These are phyloP conservation scores for Phodopus roborovskii DNA, from an alignment of 2,113 vertebrate genomes.

Conservation along the genomic window DNA sequence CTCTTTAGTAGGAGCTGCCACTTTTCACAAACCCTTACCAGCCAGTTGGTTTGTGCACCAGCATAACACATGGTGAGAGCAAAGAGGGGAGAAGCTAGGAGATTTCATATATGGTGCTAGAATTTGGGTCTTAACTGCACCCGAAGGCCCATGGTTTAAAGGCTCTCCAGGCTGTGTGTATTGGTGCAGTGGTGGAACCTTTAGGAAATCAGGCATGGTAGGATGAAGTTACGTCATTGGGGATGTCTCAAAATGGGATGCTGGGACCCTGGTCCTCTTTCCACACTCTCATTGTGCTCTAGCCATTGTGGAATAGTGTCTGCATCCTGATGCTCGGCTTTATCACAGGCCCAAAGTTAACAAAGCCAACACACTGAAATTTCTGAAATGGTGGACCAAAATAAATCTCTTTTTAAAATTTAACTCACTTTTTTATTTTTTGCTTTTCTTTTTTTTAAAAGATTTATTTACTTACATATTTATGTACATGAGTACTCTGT, in stretches of 20 bases:
- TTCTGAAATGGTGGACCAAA: background rate
- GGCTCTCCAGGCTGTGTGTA: background rate
- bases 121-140: background rate
- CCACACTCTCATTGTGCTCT: background rate
- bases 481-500: background rate
- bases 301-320: background rate
- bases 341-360: background rate
- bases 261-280: background rate
- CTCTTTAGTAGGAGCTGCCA: background rate
- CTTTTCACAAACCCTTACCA: background rate
- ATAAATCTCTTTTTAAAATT: background rate
- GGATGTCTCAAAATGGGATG: background rate
- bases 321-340: background rate
- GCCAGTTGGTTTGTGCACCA: background rate
- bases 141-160: background rate
- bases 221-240: background rate
- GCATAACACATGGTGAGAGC: background rate
- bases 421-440: background rate
- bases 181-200: background rate
- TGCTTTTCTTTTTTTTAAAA: background rate
- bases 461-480: background rate
- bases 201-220: background rate
- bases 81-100: constrained; percentile 5
- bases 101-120: background rate
- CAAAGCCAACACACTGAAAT: background rate